These are phyloP conservation scores for Pomatostomus ruficeps DNA, from an alignment of 2,113 vertebrate genomes.

Conservation along the genomic window DNA sequence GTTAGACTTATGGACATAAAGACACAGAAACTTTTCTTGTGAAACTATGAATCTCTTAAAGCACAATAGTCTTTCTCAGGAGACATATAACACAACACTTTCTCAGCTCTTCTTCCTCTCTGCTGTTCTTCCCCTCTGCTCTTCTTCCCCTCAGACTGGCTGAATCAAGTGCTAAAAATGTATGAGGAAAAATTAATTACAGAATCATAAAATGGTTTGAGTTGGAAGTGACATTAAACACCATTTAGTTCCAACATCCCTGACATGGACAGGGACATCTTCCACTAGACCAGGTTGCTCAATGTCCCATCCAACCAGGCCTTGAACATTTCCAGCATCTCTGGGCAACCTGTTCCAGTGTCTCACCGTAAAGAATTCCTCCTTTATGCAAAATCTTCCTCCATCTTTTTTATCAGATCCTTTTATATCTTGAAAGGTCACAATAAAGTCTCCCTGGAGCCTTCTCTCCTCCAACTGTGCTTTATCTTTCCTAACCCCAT, in stretches of 20 bases:
- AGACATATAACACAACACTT: neutral
- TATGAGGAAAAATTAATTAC: neutral
- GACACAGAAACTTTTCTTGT: neutral
- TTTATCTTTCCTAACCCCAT: neutral
- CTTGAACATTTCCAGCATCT: neutral
- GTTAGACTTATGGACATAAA: neutral
- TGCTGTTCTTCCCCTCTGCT: neutral
- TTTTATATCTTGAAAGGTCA: neutral
- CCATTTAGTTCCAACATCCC: accelerated
- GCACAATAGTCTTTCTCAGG: neutral
- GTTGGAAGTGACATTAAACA: accelerated
- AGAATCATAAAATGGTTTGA: neutral
- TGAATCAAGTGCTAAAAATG: neutral
- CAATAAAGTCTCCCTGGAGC: neutral
- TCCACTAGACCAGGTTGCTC: neutral
- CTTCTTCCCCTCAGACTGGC: no score
- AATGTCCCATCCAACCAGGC: neutral
- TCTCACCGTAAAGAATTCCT: neutral
- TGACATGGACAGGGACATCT: neutral
- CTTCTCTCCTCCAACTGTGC: neutral
- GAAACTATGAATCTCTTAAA: neutral
- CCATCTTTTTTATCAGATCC: neutral
- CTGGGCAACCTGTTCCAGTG: neutral
- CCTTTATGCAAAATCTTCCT: neutral
- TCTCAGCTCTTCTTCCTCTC: neutral